Conservation (phyloP, 2,113 vertebrate species). For the Syngnathoides biaculeatus region DNA sequence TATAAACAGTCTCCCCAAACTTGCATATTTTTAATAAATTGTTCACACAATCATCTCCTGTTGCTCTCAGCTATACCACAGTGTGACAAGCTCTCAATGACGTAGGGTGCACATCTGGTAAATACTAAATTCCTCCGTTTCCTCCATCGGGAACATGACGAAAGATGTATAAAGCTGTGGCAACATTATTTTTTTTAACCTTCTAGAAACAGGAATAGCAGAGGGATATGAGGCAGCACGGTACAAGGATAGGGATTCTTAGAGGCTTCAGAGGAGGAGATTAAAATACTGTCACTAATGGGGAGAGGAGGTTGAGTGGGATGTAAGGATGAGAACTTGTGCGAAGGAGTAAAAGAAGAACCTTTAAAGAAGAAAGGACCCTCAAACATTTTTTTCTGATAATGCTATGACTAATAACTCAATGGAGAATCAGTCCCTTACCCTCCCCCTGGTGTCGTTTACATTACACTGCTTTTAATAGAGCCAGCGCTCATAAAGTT, state of each 20-base stretch:
- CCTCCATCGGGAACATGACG: slow-evolving; percentile 14
- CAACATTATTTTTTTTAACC: slow-evolving; percentile 20
- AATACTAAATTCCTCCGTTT: slow-evolving; percentile 14
- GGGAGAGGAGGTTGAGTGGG: slow-evolving; percentile 5
- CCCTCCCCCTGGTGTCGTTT: slow-evolving; percentile 7
- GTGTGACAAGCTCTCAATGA: slow-evolving; percentile 24
- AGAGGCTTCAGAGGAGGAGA: slow-evolving; percentile 4
- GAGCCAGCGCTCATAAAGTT: slow-evolving; percentile 31
- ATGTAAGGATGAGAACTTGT: background rate
- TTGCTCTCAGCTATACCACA: slow-evolving; percentile 19
- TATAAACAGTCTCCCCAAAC: too few relatives aligned
- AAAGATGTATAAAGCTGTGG: slow-evolving; percentile 31
- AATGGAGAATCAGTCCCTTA: slow-evolving; percentile 11
- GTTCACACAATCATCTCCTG: slow-evolving; percentile 22
- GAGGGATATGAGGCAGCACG: background rate
- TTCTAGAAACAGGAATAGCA: slow-evolving; percentile 27
- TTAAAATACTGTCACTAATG: slow-evolving; percentile 2
- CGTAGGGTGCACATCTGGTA: slow-evolving; percentile 3
- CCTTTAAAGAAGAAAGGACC: background rate
- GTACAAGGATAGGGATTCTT: slow-evolving; percentile 8
- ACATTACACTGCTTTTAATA: slow-evolving; percentile 32
- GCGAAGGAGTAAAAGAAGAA: background rate
- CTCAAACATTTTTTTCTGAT: background rate
- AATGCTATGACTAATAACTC: slow-evolving; percentile 19
- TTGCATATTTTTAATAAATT: slow-evolving; percentile 27